A percentile compares a stretch with the other conserved stretches of the same genome.
Evolutionary conservation across 1,140 invertebrate genomes (phyloP).

Genomic region (Heliconius congener): DNA sequence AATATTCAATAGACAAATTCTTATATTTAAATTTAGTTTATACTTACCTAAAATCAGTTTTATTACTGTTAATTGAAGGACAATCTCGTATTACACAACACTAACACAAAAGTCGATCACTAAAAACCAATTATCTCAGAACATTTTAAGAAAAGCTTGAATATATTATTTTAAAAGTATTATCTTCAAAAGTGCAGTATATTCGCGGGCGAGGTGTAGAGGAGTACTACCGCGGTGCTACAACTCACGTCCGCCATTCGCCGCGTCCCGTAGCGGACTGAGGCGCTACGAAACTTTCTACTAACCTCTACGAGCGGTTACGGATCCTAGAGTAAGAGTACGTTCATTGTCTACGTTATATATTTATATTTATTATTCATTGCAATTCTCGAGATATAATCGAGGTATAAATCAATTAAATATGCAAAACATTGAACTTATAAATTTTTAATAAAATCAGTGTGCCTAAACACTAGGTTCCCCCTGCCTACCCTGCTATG

Average conservation of each 20-base stretch:
- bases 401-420: too few species aligned
- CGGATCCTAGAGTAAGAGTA: not conserved
- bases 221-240: not conserved
- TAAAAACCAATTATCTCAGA: not conserved
- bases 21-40: not conserved
- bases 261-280: constrained; percentile 2
- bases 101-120: constrained; percentile 1
- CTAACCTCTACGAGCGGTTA: not conserved
- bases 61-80: not conserved
- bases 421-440: too few species aligned
- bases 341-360: not conserved
- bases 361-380: not conserved
- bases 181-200: not conserved
- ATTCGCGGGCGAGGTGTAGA: not conserved
- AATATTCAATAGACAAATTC: not conserved
- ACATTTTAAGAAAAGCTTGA: not conserved
- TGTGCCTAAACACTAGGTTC: too few species aligned
- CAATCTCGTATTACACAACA: not conserved
- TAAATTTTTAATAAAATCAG: too few species aligned
- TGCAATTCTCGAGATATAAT: not conserved
- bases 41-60: not conserved
- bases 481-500: too few species aligned
- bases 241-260: not conserved
- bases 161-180: not conserved
- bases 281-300: constrained; percentile 4